Evolutionary conservation across 2,888 invertebrate genomes (phyloP), one percentile per base, ranked within the genome.

Genomic region (Patella caerulea): DNA sequence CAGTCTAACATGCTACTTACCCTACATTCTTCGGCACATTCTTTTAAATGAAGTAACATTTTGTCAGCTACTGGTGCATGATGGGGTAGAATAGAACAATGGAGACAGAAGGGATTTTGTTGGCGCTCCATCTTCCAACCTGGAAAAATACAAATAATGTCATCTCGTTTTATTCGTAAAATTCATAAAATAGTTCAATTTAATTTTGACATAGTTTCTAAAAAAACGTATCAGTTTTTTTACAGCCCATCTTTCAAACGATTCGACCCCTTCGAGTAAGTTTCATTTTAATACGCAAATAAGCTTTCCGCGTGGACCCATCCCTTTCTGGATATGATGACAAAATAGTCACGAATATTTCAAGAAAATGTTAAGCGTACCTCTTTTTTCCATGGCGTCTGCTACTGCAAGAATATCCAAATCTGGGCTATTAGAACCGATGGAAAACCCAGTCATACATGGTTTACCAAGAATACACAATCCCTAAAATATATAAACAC

Each of bases 71-170:
- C 85, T 9, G 82, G 76, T 12, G 81, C 79, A 76, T 90, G 90
- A 73, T 87, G 87, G 1, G 90, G 90, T 70, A 90, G 80, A 71
- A 90, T 89, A 54, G 90, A 86, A 78, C 87, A 89, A 77, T 90
- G 90, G 1, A 90, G 74, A 53, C 86, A 88, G 79, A 84, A 85
- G 0, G 90, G 90, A 34, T 84, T 85, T 82, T 88, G 89, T 54
- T 90, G 86, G 17, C 90, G 74, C 81, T 90, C 90, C 79, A 89
- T 88, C 75, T 86, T 88, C 90, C 90, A 90, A 2, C 89, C 90
- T 87, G 71, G 9, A 78, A 69, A 45, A 55, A 74, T 34, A 34
- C 34, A 34, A 34, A 45, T 9, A 45, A 9, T 45, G 45, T 45
- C 45, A 45, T 9, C 9, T 45, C 9, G 9, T 45, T 45, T 45